These are phyloP conservation scores for Apodemia hepburni DNA, from an alignment of 2,888 invertebrate species.

Conservation along the genomic window DNA sequence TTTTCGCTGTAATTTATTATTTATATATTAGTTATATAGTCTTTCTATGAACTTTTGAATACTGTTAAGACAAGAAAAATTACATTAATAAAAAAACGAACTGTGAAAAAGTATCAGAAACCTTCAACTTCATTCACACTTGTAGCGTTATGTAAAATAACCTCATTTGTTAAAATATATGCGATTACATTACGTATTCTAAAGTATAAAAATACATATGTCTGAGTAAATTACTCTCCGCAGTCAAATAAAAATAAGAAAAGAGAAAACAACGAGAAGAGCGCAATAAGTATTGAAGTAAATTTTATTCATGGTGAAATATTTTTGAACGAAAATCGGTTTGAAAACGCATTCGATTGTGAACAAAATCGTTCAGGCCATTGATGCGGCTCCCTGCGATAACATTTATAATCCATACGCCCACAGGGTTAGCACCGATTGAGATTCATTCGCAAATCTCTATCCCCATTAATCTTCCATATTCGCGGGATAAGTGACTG, in stretches of 20 bases:
- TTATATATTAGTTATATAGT: too few species aligned
- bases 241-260: background rate
- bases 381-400: conserved; percentile 45
- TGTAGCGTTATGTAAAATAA: too few species aligned
- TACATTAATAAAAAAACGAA: too few species aligned
- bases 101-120: too few species aligned
- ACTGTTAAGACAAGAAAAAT: too few species aligned
- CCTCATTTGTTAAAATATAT: too few species aligned
- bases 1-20: too few species aligned
- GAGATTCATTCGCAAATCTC: conserved; percentile 53
- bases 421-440: conserved; percentile 49
- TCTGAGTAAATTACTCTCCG: background rate
- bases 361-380: conserved; percentile 37
- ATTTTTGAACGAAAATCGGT: conserved; percentile 26
- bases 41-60: too few species aligned
- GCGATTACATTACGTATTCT: too few species aligned
- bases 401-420: conserved; percentile 57
- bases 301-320: conserved; percentile 17
- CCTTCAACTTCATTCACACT: too few species aligned
- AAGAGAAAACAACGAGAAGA: background rate
- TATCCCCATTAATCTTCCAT: conserved; percentile 47
- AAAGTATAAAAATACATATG: background rate
- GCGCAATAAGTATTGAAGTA: background rate
- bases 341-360: conserved; percentile 31
- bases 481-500: conserved; percentile 33